Evolutionary conservation across 1,140 invertebrate species (phyloP).

Genomic region (Scaptomyza pallida): DNA sequence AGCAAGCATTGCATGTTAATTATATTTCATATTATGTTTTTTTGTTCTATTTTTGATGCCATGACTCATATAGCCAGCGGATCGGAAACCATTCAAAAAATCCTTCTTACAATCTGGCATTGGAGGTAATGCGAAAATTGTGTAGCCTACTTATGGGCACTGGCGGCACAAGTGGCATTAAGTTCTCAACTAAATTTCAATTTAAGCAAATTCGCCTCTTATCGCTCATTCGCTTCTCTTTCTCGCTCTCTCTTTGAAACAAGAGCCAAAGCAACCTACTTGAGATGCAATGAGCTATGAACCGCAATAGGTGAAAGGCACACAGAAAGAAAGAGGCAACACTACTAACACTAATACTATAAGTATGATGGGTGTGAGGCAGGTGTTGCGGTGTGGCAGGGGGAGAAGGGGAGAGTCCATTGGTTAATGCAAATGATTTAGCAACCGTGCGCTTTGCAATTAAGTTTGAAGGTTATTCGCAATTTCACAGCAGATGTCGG

Average conservation of each 20-base stretch:
- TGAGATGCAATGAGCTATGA: conserved; percentile 72
- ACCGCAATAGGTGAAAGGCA: conserved; percentile 74
- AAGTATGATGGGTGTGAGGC: background rate
- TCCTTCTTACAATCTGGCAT: conserved; percentile 36
- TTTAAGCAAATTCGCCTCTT: conserved; percentile 68
- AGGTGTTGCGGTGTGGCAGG: background rate
- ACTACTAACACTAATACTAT: background rate
- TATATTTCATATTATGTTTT: conserved; percentile 45
- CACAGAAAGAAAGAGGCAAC: conserved; percentile 26
- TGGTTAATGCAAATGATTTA: conserved; percentile 77
- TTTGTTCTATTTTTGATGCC: conserved; percentile 45
- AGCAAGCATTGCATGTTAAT: conserved; percentile 59
- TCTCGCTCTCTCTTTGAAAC: conserved; percentile 13
- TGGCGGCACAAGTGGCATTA: conserved; percentile 43
- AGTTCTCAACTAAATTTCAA: conserved; percentile 60
- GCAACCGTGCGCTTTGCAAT: conserved; percentile 63
- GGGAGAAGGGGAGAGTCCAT: conserved; percentile 24
- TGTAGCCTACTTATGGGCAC: conserved; percentile 67
- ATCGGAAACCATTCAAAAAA: conserved; percentile 73
- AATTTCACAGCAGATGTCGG: conserved; percentile 22
- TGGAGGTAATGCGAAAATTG: conserved; percentile 60
- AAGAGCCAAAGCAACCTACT: conserved; percentile 49
- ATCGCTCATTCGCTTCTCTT: conserved; percentile 1
- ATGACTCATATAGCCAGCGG: conserved; percentile 63
- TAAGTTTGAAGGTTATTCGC: conserved; percentile 75